These are phyloP conservation scores for Redunca redunca DNA, from an alignment of 2,113 vertebrate genomes.

Conservation along the genomic window DNA sequence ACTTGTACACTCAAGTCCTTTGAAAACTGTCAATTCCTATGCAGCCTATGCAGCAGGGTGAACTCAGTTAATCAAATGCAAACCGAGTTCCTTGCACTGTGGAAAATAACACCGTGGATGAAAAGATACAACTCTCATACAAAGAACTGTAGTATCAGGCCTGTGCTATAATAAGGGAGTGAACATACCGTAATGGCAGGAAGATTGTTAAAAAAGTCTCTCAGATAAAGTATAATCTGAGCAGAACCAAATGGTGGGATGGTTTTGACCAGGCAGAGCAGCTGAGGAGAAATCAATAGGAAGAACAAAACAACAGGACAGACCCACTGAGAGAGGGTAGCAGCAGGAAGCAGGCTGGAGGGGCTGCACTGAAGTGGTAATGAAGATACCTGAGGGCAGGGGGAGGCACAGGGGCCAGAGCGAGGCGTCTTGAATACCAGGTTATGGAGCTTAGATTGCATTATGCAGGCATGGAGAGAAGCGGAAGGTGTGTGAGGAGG, in stretches of 20 bases:
- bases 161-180: background rate
- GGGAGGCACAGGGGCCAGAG: too few relatives aligned
- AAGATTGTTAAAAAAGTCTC: too few relatives aligned
- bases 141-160: background rate
- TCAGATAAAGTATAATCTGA: background rate
- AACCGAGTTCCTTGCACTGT: background rate
- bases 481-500: background rate
- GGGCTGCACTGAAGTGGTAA: background rate
- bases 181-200: accelerated
- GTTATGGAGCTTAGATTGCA: background rate
- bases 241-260: background rate
- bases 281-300: background rate
- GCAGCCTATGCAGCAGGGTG: background rate
- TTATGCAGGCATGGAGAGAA: background rate
- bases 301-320: background rate
- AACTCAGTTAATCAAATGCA: too few relatives aligned
- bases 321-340: too few relatives aligned
- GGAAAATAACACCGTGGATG: background rate
- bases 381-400: background rate
- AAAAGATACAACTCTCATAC: background rate
- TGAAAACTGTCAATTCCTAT: background rate
- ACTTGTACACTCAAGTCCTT: background rate
- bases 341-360: background rate
- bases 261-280: background rate
- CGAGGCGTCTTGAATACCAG: accelerated